Base-by-base conservation (phyloP, 2,888 invertebrate genomes). In the Crepidodera aurea region DNA sequence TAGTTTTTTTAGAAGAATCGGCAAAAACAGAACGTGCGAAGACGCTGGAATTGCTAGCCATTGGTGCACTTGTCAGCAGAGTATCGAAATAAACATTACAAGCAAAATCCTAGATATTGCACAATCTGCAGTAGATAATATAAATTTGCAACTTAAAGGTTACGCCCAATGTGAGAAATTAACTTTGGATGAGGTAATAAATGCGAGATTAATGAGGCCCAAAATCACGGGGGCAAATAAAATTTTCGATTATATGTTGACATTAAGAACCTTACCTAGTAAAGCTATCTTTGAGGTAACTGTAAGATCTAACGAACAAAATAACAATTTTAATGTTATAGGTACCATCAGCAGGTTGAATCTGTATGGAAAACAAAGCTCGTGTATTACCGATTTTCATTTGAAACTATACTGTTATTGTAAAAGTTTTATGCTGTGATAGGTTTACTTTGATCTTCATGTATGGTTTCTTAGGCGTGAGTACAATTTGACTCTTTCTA, bases 1-100 rank as follows among this genome's bases (percentile, higher is more conserved):
- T 1, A 94, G 94, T 78, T 84, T 94, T 48, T 94, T 96, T 77
- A 79, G 88, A 18, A 86, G 88, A 0, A 85, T 96, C 62, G 89
- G 92, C 0, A 78, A 77, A 34, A 84, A 86, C 57, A 83, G 96
- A 42, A 92, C 90, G 0, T 97, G 96, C 76, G 83, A 85, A 51
- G 82, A 84, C 63, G 95, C 96, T 0, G 88, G 84, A 1, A 93
- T 97, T 61, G 87, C 89, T 0, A 87, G 89, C 19, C 92, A 94
- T 77, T 96, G 92, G 91, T 96, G 96, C 78, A 91, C 93, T 16
- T 96, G 96, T 70, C 90, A 93, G 74, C 85, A 85, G 60, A 87
- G 87, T 54, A 81, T 81, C 51, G 84, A 86, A 67, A 75, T 92
- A 13, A 76, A 84, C 0, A 80, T 81, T 0, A 83, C 84, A 67